A percentile compares a stretch with the other conserved stretches of the same genome.
phyloP scores from a whole-genome alignment of 2,797 vertebrate genomes.

The Myotis myotis region DNA sequence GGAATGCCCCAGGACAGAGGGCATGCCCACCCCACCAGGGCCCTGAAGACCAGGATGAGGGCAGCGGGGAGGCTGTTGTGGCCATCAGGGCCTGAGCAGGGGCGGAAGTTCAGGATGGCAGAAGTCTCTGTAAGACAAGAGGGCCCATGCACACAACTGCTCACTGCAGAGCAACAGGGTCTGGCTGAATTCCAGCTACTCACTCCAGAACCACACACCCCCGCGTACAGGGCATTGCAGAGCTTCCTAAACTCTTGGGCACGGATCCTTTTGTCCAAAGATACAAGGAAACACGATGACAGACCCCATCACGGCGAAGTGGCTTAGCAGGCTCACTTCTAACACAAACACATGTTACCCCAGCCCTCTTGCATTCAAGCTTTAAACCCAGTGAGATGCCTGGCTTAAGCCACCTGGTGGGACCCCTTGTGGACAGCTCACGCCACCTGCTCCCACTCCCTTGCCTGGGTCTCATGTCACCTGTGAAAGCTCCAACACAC shows the following conservation, averaged over 20 bases:
- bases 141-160: rapidly evolving
- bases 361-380: not conserved
- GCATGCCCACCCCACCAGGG: rapidly evolving
- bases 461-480: rapidly evolving
- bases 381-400: not conserved
- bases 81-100: not conserved
- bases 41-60: not conserved
- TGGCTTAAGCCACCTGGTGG: not conserved
- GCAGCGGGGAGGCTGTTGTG: not conserved
- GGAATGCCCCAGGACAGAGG: not conserved
- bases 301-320: rapidly evolving
- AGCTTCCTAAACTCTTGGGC: rapidly evolving
- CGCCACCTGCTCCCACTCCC: not conserved
- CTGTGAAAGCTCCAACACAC: rapidly evolving
- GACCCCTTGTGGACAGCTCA: not conserved
- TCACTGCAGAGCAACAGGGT: too few relatives aligned
- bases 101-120: not conserved
- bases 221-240: not conserved
- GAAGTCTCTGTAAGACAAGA: not conserved
- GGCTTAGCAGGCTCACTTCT: not conserved
- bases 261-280: rapidly evolving
- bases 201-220: not conserved
- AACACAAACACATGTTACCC: not conserved
- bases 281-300: rapidly evolving
- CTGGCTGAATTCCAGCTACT: not conserved